Conservation (phyloP, 2,113 vertebrate species). For the Lontra canadensis region DNA sequence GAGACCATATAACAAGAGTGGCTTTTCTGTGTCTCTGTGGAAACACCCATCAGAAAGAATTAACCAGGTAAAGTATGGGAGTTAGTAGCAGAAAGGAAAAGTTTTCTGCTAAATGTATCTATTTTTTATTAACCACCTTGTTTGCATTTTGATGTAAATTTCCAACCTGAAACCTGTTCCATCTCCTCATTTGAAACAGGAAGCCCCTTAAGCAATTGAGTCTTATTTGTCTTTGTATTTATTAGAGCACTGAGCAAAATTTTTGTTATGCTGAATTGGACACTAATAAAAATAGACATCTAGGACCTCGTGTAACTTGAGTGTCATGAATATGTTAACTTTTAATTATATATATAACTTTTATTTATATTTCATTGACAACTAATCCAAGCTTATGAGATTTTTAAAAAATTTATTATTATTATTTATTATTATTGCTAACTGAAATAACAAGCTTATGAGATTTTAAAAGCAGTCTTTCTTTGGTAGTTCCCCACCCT, state of each 20-base stretch:
- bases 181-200: not conserved
- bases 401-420: not conserved
- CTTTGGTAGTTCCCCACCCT: too few species aligned
- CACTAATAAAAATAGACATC: not conserved
- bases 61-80: not conserved
- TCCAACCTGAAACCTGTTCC: not conserved
- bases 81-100: not conserved
- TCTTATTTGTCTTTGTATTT: not conserved
- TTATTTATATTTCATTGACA: not conserved
- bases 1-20: too few species aligned
- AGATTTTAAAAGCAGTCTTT: too few species aligned
- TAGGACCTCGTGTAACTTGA: not conserved
- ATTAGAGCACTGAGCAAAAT: not conserved
- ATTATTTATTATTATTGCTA: too few species aligned
- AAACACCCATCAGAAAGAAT: not conserved
- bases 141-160: not conserved
- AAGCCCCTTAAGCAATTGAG: not conserved
- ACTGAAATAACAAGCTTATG: too few species aligned
- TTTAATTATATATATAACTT: not conserved
- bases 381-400: not conserved
- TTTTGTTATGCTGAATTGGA: not conserved
- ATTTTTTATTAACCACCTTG: not conserved
- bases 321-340: not conserved
- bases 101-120: not conserved
- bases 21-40: not conserved